Evolutionary conservation across 2,888 invertebrate genomes (phyloP).

Genomic region (Limnephilus rhombicus): DNA sequence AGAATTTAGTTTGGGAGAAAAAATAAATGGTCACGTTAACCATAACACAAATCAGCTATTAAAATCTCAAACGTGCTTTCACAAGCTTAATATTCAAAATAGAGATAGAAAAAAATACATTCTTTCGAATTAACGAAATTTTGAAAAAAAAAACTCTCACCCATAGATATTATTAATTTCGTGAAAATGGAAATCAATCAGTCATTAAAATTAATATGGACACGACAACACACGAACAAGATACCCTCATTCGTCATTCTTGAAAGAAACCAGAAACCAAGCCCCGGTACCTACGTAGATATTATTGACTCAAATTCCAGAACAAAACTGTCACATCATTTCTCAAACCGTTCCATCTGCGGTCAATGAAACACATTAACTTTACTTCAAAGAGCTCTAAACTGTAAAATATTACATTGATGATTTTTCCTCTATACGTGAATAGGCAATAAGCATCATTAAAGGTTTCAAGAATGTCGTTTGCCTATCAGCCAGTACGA

Average conservation of each 20-base stretch:
- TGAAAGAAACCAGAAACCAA: background rate
- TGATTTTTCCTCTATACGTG: background rate
- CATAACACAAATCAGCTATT: too few species aligned
- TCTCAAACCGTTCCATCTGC: constrained; percentile 3
- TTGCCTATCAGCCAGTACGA: constrained; percentile 11
- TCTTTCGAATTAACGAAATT: background rate
- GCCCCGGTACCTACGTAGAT: background rate
- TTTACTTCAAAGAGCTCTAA: background rate
- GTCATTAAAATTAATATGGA: background rate
- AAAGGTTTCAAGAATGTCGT: constrained; percentile 9
- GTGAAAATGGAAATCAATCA: background rate
- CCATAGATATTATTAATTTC: background rate
- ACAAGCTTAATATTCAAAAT: background rate
- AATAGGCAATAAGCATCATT: background rate
- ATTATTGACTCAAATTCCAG: constrained; percentile 6
- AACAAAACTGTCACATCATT: background rate
- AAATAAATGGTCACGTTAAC: too few species aligned
- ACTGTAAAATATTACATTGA: constrained; percentile 10
- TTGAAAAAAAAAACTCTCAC: background rate
- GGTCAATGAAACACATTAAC: background rate
- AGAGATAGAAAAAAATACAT: background rate
- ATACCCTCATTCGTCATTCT: constrained; percentile 1
- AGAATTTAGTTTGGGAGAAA: too few species aligned
- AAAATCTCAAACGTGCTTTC: too few species aligned
- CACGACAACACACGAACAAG: background rate